A percentile compares a stretch with the other conserved stretches of the same genome.
phyloP scores from a whole-genome alignment of 2,888 invertebrate genomes.

The Agriopis aurantiaria region DNA sequence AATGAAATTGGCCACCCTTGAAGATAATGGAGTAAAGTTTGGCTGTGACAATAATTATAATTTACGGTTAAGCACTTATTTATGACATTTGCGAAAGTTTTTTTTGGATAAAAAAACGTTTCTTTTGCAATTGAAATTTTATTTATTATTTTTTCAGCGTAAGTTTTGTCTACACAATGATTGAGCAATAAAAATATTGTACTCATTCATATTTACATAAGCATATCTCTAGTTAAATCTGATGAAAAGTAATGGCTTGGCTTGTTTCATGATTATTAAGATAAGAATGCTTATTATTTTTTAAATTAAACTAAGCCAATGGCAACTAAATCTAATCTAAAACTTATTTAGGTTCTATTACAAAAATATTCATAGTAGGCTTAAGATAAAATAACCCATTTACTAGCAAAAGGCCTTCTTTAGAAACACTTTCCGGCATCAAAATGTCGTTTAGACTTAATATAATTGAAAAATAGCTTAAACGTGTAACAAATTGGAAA shows the following conservation, averaged over 20 bases:
- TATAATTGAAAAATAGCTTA: constrained; percentile 26
- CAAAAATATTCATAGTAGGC: constrained; percentile 14
- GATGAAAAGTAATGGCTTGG: background rate
- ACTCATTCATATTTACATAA: no score
- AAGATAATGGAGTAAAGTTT: constrained; percentile 59
- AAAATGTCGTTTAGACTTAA: constrained; percentile 30
- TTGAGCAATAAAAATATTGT: no score
- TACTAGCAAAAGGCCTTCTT: constrained; percentile 1
- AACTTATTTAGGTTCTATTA: constrained; percentile 6
- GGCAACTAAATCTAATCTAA: background rate
- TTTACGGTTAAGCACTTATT: constrained; percentile 43
- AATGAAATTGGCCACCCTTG: constrained; percentile 45
- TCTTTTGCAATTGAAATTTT: no score
- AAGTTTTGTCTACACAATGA: no score
- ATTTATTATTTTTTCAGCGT: no score
- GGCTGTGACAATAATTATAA: constrained; percentile 54
- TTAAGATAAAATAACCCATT: constrained; percentile 15
- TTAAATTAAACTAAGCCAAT: background rate
- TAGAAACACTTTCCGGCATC: constrained; percentile 25
- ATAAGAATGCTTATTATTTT: background rate
- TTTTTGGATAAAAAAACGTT: background rate
- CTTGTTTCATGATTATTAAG: background rate
- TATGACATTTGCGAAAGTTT: background rate
- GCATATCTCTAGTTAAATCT: no score
- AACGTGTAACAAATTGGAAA: constrained; percentile 25